A percentile compares a stretch with the other conserved stretches of the same genome.
phyloP scores from a whole-genome alignment of 2,113 vertebrate genomes.

The Piprites chloris region DNA sequence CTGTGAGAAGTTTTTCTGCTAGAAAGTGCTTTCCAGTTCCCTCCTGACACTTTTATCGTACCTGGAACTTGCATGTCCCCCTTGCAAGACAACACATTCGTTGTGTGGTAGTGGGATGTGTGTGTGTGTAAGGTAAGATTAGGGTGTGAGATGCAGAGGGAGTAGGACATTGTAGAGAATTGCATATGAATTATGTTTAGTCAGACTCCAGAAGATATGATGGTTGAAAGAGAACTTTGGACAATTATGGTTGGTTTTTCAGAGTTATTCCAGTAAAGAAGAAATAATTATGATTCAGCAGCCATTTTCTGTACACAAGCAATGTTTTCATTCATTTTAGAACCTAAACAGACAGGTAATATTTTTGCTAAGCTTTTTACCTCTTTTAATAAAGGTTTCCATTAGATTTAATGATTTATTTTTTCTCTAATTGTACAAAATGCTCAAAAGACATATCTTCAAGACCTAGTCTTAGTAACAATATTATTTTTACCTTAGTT shows the following conservation, averaged over 20 bases:
- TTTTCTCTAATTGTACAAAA: not conserved
- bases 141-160: not conserved
- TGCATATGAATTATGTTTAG: not conserved
- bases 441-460: not conserved
- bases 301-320: not conserved
- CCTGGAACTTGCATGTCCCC: not conserved
- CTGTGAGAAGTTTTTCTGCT: not conserved
- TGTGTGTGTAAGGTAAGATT: not conserved
- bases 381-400: not conserved
- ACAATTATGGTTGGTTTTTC: not conserved
- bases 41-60: not conserved
- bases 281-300: not conserved
- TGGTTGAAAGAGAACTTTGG: not conserved
- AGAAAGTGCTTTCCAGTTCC: not conserved
- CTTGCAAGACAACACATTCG: rapidly evolving
- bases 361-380: not conserved
- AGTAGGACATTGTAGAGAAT: not conserved
- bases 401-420: not conserved
- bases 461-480: not conserved
- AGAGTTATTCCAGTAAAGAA: not conserved
- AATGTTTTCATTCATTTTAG: not conserved
- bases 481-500: not conserved
- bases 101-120: too few relatives aligned
- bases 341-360: not conserved
- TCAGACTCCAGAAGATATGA: not conserved